A percentile compares a stretch with the other conserved stretches of the same genome.
Evolutionary conservation across 2,113 vertebrate genomes (phyloP).

Genomic region (Setophaga petechia): DNA sequence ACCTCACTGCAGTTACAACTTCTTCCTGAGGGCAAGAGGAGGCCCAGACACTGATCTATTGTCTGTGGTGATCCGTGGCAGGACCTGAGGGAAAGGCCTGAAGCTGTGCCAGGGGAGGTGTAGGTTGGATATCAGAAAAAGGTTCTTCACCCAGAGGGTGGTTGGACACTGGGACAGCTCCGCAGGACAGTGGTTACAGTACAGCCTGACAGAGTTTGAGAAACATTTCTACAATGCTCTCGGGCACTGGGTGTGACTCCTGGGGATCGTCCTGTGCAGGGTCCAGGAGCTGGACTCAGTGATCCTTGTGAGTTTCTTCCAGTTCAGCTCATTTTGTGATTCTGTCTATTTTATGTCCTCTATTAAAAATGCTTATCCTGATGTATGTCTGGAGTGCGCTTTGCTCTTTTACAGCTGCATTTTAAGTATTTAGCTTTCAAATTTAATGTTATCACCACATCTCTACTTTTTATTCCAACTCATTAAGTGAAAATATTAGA

Average conservation of each 20-base stretch:
- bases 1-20: not conserved
- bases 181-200: not conserved
- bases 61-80: not conserved
- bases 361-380: not conserved
- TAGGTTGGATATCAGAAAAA: not conserved
- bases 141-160: not conserved
- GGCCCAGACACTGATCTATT: not conserved
- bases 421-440: not conserved
- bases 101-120: accelerated
- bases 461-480: not conserved
- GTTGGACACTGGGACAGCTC: not conserved
- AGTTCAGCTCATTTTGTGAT: not conserved
- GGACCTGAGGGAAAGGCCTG: not conserved
- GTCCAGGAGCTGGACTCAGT: not conserved
- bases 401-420: not conserved
- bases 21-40: not conserved
- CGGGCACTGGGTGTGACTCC: accelerated
- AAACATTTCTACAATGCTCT: not conserved
- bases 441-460: not conserved
- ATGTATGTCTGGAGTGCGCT: not conserved
- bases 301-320: not conserved
- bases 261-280: not conserved
- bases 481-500: not conserved
- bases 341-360: not conserved
- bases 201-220: not conserved